phyloP scores from a whole-genome alignment of 2,888 invertebrate genomes.

The Spisula subtruncata region DNA sequence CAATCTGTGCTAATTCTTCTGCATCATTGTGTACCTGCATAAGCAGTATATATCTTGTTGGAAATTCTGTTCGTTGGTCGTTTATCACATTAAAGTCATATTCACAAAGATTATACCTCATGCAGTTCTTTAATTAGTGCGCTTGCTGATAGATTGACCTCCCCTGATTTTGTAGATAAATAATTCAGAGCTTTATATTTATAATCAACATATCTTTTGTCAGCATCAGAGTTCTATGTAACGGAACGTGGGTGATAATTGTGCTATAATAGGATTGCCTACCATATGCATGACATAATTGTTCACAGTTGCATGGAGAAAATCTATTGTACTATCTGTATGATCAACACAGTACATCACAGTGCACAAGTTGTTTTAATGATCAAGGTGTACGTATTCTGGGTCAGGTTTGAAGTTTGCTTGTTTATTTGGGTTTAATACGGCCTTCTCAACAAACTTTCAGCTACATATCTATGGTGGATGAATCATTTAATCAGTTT shows the following conservation, averaged over 20 bases:
- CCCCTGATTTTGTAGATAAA: slow-evolving; percentile 1
- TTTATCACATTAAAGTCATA: not conserved
- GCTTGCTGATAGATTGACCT: not conserved
- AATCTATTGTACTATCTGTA: not conserved
- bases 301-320: not conserved
- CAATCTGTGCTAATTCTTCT: too few relatives aligned
- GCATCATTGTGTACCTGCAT: too few relatives aligned
- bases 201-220: not conserved
- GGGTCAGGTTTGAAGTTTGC: too few relatives aligned
- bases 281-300: slow-evolving; percentile 12
- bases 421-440: too few relatives aligned
- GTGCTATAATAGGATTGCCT: not conserved
- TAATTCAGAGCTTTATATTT: not conserved
- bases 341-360: too few relatives aligned
- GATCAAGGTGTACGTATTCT: too few relatives aligned
- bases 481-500: too few relatives aligned
- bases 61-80: not conserved
- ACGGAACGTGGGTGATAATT: not conserved
- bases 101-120: not conserved
- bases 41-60: not conserved
- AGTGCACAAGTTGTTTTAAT: too few relatives aligned
- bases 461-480: too few relatives aligned
- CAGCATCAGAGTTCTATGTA: not conserved
- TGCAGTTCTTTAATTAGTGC: not conserved
- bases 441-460: too few relatives aligned